A percentile compares a stretch with the other conserved stretches of the same genome.
phyloP scores from a whole-genome alignment of 2,113 vertebrate species.

The Urocynchramus pylzowi region DNA sequence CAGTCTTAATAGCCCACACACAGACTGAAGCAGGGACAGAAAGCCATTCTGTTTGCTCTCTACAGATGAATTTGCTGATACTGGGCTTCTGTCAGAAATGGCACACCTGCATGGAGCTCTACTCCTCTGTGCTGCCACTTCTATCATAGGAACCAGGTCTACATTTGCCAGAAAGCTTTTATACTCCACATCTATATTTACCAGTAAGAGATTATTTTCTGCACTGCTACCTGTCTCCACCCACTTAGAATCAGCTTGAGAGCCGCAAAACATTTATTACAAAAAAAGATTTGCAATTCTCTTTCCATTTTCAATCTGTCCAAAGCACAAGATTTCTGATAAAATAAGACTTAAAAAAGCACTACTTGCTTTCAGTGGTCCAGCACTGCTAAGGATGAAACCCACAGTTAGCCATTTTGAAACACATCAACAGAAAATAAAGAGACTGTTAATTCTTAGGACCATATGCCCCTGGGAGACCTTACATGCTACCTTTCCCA shows the following conservation, averaged over 20 bases:
- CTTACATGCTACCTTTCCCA: background rate
- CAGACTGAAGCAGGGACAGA: background rate
- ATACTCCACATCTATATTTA: background rate
- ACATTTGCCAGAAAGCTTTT: background rate
- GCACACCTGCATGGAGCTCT: background rate
- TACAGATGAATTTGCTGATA: background rate
- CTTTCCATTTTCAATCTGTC: background rate
- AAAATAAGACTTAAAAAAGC: background rate
- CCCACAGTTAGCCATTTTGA: background rate
- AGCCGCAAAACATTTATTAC: background rate
- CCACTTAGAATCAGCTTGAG: background rate
- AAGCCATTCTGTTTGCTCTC: background rate
- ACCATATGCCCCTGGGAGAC: background rate
- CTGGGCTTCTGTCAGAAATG: background rate
- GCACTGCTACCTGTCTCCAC: background rate
- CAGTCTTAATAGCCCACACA: slow-evolving; percentile 1
- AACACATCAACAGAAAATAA: background rate
- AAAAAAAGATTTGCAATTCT: background rate
- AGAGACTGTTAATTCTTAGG: background rate
- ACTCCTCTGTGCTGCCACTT: background rate
- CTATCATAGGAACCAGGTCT: background rate
- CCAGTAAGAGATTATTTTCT: background rate
- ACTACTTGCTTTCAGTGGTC: background rate
- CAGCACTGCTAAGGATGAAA: background rate
- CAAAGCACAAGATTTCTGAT: background rate